phyloP scores from a whole-genome alignment of 2,797 vertebrate species.

The Pempheris klunzingeri region DNA sequence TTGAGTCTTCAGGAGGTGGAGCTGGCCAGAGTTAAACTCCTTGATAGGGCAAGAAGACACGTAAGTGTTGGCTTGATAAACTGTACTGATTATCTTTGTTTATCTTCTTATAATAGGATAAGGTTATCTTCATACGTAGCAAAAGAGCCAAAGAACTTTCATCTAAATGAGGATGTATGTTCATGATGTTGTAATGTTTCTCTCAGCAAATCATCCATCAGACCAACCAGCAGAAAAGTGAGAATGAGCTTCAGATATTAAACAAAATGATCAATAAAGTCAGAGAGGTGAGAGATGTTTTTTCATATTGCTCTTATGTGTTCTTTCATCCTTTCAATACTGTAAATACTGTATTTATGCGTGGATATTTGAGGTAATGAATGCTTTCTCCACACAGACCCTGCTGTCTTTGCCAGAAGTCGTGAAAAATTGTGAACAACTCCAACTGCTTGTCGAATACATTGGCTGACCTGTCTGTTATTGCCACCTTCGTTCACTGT shows the following conservation, averaged over 20 bases:
- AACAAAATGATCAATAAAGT: slow-evolving; percentile 83
- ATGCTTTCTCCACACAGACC: slow-evolving; percentile 68
- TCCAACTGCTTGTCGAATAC: slow-evolving; percentile 80
- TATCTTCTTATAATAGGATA: not conserved
- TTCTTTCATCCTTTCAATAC: not conserved
- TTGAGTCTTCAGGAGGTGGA: slow-evolving; percentile 75
- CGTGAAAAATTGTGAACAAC: slow-evolving; percentile 75
- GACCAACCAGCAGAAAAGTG: slow-evolving; percentile 83
- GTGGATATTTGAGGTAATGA: not conserved
- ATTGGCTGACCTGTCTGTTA: slow-evolving; percentile 73
- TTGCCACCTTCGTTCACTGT: slow-evolving; percentile 15
- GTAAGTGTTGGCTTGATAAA: slow-evolving; percentile 61
- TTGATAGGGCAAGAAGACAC: slow-evolving; percentile 86
- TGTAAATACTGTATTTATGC: not conserved
- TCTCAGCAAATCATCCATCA: slow-evolving; percentile 84
- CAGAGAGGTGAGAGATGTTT: slow-evolving; percentile 77
- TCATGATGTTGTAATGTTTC: slow-evolving; percentile 18
- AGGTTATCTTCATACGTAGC: not conserved
- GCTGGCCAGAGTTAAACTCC: slow-evolving; percentile 77
- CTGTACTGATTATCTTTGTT: not conserved
- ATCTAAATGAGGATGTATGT: not conserved
- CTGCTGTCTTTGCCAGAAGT: slow-evolving; percentile 81
- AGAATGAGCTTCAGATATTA: slow-evolving; percentile 84
- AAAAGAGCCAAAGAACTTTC: not conserved
- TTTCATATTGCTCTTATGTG: not conserved